phyloP scores from a whole-genome alignment of 1,140 invertebrate genomes.

The Pseudomyrmex dendroicus region DNA sequence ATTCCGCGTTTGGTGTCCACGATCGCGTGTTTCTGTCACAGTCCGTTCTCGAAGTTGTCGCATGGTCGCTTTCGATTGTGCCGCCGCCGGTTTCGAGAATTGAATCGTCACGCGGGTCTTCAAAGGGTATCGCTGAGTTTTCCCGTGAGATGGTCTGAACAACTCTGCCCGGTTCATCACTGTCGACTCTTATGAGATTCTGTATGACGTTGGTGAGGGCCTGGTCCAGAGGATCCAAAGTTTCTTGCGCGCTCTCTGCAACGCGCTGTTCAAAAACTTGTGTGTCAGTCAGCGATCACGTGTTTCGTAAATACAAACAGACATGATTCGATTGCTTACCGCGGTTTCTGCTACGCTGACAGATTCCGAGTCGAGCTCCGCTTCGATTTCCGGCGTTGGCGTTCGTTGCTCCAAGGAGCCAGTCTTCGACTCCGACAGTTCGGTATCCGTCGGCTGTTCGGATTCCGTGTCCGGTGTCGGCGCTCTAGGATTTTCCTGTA shows the following conservation, averaged over 20 bases:
- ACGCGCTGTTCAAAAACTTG: conserved; percentile 2
- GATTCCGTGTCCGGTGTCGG: conserved; percentile 85
- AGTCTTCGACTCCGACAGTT: conserved; percentile 80
- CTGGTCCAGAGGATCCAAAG: conserved; percentile 78
- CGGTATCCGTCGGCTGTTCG: conserved; percentile 83
- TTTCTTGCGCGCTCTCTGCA: conserved; percentile 56
- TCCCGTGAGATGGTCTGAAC: background rate
- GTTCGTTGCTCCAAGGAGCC: conserved; percentile 81
- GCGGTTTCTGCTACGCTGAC: conserved; percentile 44
- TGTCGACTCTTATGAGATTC: conserved; percentile 79
- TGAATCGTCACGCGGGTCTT: background rate
- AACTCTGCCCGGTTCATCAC: conserved; percentile 64
- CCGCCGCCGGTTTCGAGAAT: conserved; percentile 57
- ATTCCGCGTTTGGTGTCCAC: background rate
- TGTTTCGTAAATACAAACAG: background rate
- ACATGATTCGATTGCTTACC: conserved; percentile 49
- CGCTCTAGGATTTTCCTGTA: conserved; percentile 82
- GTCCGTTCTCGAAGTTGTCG: background rate
- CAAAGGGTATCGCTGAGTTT: background rate
- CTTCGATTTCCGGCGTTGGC: conserved; percentile 82
- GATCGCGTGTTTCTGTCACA: background rate
- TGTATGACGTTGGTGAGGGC: conserved; percentile 82
- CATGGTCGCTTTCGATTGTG: conserved; percentile 42
- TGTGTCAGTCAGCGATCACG: background rate
- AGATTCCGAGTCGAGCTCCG: conserved; percentile 76